Evolutionary conservation across 2,113 vertebrate genomes (phyloP).

Genomic region (Notarius lentiginosus): DNA sequence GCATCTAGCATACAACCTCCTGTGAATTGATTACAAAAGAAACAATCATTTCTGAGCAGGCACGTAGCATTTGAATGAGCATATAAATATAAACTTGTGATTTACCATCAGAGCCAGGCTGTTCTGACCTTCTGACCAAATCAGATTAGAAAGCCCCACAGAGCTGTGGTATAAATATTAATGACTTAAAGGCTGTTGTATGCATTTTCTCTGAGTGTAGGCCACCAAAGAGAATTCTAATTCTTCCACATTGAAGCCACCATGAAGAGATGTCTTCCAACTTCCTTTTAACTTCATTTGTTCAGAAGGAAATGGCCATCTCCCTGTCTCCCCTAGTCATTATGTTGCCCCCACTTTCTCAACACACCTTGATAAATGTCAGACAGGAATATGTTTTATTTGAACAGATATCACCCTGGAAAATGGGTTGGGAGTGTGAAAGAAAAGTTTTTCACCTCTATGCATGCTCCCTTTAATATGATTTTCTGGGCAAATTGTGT

Average conservation of each 20-base stretch:
- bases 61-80: too few relatives aligned
- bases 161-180: background rate
- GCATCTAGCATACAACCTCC: too few relatives aligned
- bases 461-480: conserved; percentile 86
- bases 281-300: conserved; percentile 74
- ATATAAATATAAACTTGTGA: background rate
- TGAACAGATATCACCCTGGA: conserved; percentile 83
- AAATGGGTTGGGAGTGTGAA: conserved; percentile 68
- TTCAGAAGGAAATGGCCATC: conserved; percentile 74
- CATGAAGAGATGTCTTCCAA: conserved; percentile 34
- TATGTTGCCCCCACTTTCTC: conserved; percentile 81
- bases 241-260: conserved; percentile 8
- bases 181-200: background rate
- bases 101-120: background rate
- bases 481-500: conserved; percentile 94
- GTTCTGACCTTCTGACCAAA: background rate
- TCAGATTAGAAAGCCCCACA: background rate
- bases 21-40: too few relatives aligned
- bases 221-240: background rate
- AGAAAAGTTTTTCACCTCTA: conserved; percentile 72
- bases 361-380: conserved; percentile 89
- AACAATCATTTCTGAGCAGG: too few relatives aligned
- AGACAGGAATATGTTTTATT: conserved; percentile 92
- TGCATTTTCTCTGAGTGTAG: background rate
- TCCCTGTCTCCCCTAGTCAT: conserved; percentile 81